These are phyloP conservation scores for Gallinago jamesoni DNA, from an alignment of 2,113 vertebrate species.

Conservation along the genomic window DNA sequence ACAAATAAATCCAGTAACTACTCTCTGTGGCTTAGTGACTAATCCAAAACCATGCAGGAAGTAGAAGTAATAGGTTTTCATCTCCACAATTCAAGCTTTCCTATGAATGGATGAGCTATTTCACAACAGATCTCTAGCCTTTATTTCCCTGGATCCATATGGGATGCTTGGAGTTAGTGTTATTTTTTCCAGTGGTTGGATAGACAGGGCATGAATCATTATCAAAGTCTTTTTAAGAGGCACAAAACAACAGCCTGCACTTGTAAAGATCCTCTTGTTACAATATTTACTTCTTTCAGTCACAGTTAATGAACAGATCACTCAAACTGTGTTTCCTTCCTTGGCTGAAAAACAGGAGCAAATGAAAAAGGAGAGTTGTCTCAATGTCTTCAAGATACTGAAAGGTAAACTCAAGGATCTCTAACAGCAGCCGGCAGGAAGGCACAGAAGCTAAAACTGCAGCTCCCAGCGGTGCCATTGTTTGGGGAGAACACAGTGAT, in stretches of 20 bases:
- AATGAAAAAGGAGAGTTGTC: background rate
- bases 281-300: background rate
- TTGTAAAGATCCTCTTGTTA: background rate
- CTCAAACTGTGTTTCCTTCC: background rate
- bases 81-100: constrained; percentile 2
- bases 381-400: background rate
- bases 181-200: background rate
- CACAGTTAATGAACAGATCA: background rate
- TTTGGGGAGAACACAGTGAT: background rate
- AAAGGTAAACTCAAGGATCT: background rate
- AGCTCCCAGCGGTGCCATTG: background rate
- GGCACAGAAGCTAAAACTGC: background rate
- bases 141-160: background rate
- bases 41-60: background rate
- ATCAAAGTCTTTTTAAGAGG: background rate
- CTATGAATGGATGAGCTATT: constrained; percentile 37
- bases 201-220: background rate
- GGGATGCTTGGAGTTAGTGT: background rate
- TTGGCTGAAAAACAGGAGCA: background rate
- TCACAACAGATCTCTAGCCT: constrained; percentile 10
- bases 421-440: rapidly evolving
- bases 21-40: constrained; percentile 41
- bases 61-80: background rate
- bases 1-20: background rate
- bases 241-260: background rate